Conservation (phyloP, 2,113 vertebrate species). For the Chaetorhynchus papuensis region DNA sequence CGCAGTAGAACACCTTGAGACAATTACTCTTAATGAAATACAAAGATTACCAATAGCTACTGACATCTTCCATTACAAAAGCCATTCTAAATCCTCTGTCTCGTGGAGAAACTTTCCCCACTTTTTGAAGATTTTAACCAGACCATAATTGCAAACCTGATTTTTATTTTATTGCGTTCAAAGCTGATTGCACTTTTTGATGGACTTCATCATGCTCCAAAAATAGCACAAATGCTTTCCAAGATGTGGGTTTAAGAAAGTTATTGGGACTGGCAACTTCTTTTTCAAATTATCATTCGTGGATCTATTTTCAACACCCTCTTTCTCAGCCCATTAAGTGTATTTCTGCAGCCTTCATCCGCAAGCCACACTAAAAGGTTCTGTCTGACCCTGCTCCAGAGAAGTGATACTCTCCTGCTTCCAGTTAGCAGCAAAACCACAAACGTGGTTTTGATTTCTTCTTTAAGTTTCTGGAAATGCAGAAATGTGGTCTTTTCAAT, state of each 20-base stretch:
- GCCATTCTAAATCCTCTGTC: neutral
- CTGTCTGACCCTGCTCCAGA: conserved; percentile 27
- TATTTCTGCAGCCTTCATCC: neutral
- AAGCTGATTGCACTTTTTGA: neutral
- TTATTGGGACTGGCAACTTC: conserved; percentile 5
- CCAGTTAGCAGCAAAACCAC: conserved; percentile 34
- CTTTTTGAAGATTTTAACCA: neutral
- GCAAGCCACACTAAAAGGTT: conserved; percentile 41
- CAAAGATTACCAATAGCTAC: conserved; percentile 12
- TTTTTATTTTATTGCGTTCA: conserved; percentile 20
- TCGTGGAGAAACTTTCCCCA: neutral
- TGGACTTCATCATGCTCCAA: neutral
- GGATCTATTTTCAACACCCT: conserved; percentile 59
- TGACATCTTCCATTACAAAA: neutral
- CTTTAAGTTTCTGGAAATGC: conserved; percentile 31
- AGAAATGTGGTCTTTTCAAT: conserved; percentile 32
- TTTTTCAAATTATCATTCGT: conserved; percentile 40
- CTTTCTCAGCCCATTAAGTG: conserved; percentile 26
- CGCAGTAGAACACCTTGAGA: neutral
- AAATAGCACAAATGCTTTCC: neutral
- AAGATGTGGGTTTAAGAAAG: conserved; percentile 5
- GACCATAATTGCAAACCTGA: conserved; percentile 21
- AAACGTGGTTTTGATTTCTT: conserved; percentile 13
- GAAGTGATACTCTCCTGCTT: conserved; percentile 32
- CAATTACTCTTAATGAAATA: conserved; percentile 17